Percentiles rank a stretch among this genome's conserved stretches.
phyloP scores from a whole-genome alignment of 2,797 vertebrate species.

The Lophotriccus pileatus region DNA sequence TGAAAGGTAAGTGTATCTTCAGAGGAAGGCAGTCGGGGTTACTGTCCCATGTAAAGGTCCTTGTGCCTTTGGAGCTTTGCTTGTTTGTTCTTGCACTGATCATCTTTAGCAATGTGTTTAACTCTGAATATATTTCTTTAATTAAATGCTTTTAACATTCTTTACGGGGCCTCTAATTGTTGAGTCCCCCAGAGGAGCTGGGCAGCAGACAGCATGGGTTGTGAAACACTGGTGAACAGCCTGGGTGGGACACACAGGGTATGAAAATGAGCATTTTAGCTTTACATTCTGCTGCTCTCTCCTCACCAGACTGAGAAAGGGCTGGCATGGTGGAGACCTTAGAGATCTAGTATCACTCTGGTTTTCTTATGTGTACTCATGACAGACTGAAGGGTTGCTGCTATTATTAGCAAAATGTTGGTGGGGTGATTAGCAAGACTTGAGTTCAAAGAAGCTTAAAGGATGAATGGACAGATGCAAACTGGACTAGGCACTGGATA shows the following conservation, averaged over 20 bases:
- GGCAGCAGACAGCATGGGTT: not conserved
- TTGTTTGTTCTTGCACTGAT: not conserved
- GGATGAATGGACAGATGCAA: not conserved
- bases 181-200: not conserved
- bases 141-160: constrained; percentile 22
- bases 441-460: constrained; percentile 21
- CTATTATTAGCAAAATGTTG: not conserved
- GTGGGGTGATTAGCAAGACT: not conserved
- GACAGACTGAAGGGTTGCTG: not conserved
- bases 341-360: not conserved
- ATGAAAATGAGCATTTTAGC: not conserved
- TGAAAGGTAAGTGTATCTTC: not conserved
- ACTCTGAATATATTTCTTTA: not conserved
- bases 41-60: not conserved
- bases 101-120: not conserved
- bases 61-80: not conserved
- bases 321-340: not conserved
- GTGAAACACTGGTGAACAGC: not conserved
- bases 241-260: not conserved
- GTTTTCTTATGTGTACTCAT: not conserved
- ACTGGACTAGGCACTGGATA: not conserved
- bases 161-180: not conserved
- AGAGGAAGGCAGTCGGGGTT: not conserved
- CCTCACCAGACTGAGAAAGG: not conserved
- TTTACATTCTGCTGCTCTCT: not conserved